A percentile compares a stretch with the other conserved stretches of the same genome.
These are phyloP conservation scores for Tenthredo notha DNA, from an alignment of 2,888 invertebrate genomes.

Conservation along the genomic window DNA sequence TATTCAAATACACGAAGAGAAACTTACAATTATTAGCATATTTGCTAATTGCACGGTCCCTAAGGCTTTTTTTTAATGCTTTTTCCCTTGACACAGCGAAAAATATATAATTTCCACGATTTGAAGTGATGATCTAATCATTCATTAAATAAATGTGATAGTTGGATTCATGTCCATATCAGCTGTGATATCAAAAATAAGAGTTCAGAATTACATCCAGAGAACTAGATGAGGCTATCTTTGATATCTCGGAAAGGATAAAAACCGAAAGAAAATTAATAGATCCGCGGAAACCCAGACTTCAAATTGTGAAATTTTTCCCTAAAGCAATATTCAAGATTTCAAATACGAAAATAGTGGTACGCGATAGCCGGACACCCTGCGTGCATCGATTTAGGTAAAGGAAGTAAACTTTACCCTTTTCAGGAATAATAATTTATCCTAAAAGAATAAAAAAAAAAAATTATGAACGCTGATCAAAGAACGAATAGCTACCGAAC, in stretches of 20 bases:
- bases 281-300: not conserved
- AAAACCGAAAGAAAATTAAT: not conserved
- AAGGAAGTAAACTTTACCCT: not conserved
- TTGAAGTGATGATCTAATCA: not conserved
- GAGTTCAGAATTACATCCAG: not conserved
- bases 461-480: not conserved
- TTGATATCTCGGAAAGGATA: not conserved
- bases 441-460: too few species aligned
- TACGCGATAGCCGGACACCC: not conserved
- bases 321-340: not conserved
- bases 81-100: not conserved
- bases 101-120: not conserved
- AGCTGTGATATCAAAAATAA: not conserved
- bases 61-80: not conserved
- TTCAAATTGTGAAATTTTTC: not conserved
- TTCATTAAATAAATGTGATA: not conserved
- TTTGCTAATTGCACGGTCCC: not conserved
- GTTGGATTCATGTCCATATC: not conserved
- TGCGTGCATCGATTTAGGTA: not conserved
- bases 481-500: not conserved
- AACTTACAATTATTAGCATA: not conserved
- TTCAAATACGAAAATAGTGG: constrained; percentile 8
- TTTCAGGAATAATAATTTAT: not conserved
- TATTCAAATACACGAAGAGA: not conserved
- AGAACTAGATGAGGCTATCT: not conserved